Base-by-base conservation (phyloP, 2,113 vertebrate genomes). In the Zapus hudsonius region DNA sequence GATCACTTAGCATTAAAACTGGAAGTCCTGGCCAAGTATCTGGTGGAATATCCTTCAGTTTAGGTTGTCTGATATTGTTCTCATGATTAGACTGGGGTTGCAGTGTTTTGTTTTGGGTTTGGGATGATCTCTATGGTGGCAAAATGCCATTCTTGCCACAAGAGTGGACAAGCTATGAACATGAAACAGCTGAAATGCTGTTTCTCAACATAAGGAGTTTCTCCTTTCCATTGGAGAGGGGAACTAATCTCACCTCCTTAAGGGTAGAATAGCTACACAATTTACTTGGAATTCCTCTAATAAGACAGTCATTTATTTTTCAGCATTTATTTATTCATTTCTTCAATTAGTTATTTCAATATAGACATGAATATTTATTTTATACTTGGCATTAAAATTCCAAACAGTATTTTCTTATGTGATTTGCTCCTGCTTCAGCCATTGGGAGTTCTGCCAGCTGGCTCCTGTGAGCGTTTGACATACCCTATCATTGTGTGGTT, bases 211-310 rank as follows among this genome's bases (percentile, higher is more conserved):
- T 36, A 29, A 57, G 33, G n/a, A 13, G 12, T 55, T 36, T 84
- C 40, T 59, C 29, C 4, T 88, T 79, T 59, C 29, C 27, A 67
- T 31, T 63, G 61, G 40, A 81, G 5, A 75, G 5, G 5, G 13
- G 33, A 57, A 29, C 69, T 64, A 17, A 52, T 64, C 92, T 70
- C 11, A 23, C 3, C 10, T 61, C 36, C 57, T 57, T 59, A 44
- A 91, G 25, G 12, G 16, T 52, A 31, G 20, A 81, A 2, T 19
- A 70, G 17, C 16, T 85, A 61, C 3, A 25, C 57, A 25, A 42
- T 81, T 84, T 76, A 82, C 81, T 74, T 82, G 42, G 19, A 20
- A 61, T 90, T 93, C 52, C 83, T 61, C 74, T 27, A 82, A n/a
- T 47, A 17, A n/a, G 33, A 72, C 10, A 17, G 74, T 69, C 59